Base-by-base conservation (phyloP, 1,140 invertebrate species). In the Orchestia grillus region DNA sequence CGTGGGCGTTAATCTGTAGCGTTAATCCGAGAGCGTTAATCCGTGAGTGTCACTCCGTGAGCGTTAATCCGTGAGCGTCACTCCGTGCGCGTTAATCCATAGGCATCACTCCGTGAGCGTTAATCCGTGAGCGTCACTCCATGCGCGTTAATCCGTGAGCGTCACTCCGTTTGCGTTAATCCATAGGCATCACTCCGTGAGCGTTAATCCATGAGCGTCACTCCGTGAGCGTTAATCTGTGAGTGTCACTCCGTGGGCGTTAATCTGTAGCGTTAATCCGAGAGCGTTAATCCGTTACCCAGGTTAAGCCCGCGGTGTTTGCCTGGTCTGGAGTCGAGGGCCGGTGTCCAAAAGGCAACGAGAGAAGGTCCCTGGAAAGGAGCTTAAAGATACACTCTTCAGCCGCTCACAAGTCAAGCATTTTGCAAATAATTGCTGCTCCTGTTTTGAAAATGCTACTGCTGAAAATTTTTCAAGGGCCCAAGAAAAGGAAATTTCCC, bases 331-430 rank as follows among this genome's bases (percentile, higher is more conserved):
- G 62, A 77, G 62, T 77, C 62, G 36, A 77, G 62, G 28, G 62
- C 62, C 28, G 11, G 28, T 36, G 62, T 77, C 62, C 62, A 77
- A 77, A 77, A 77, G 62, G 62, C 62, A 8, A 1, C 15, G 62
- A 77, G 62, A 77, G 62, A 77, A 77, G 62, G 62, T 28, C 62
- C 62, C 62, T 77, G 62, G 62, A 77, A 77, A 77, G 62, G 62
- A 77, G 62, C 62, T 77, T 77, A 77, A 77, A 77, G 62, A 77
- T 77, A 77, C 62, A 77, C 62, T 77, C 62, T 77, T 77, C 62
- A 77, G 62, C 62, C 62, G 62, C 62, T 77, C 62, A 36, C 11
- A 77, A 77, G 62, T 77, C 62, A 77, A 77, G 62, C 62, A 77
- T 77, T 77, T 77, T 77, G 62, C 62, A 77, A 77, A 77, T 77